Conservation (phyloP, 2,113 vertebrate species). For the Henicopernis longicauda region DNA sequence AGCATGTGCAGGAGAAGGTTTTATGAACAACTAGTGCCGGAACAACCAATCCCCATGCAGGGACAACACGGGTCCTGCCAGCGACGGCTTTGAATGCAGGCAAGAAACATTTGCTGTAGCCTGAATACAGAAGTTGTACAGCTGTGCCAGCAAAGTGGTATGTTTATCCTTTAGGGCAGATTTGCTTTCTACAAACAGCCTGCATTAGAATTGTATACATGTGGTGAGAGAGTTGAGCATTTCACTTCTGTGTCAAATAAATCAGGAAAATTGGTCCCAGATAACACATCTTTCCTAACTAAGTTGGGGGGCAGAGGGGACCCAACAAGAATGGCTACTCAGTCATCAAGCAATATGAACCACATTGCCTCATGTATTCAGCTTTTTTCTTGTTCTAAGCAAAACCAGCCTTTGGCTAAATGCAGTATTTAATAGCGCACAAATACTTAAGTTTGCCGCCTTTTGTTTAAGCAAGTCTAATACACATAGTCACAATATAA, state of each 20-base stretch:
- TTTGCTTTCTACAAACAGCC: slow-evolving; percentile 60
- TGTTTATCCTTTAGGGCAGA: slow-evolving; percentile 58
- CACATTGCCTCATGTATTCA: background rate
- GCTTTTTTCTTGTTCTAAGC: background rate
- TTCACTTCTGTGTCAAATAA: background rate
- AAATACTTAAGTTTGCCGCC: background rate
- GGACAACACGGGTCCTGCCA: slow-evolving; percentile 35
- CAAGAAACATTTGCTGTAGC: slow-evolving; percentile 52
- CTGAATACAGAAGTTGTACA: slow-evolving; percentile 48
- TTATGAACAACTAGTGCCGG: slow-evolving; percentile 9
- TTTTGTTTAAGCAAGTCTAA: background rate
- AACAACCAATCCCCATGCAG: background rate
- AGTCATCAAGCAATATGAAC: background rate
- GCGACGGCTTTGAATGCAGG: slow-evolving; percentile 8
- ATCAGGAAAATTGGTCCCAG: background rate
- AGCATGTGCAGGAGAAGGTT: slow-evolving; percentile 32
- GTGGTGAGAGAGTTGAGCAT: background rate
- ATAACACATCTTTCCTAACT: background rate
- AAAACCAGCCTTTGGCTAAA: background rate
- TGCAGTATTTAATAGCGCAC: background rate
- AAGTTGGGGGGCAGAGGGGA: background rate
- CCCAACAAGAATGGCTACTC: background rate
- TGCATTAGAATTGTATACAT: slow-evolving; percentile 20
- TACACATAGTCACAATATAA: background rate
- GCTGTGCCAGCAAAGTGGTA: slow-evolving; percentile 44